Percentiles rank a stretch among this genome's conserved stretches.
Evolutionary conservation across 2,888 invertebrate species (phyloP).

Genomic region (Diaprepes abbreviatus): DNA sequence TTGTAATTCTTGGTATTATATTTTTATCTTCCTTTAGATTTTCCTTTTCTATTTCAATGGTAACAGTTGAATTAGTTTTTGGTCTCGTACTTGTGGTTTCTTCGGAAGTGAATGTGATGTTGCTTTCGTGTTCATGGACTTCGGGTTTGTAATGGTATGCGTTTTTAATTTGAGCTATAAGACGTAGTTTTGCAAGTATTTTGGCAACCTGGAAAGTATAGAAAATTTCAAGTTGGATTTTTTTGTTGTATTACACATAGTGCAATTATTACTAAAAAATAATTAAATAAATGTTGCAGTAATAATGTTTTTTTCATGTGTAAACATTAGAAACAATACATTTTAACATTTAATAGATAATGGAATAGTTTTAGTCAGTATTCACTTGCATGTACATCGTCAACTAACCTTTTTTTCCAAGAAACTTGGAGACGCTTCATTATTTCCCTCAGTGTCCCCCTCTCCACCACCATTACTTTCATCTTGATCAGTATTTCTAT

Average conservation of each 20-base stretch:
- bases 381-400: too few relatives aligned
- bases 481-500: background rate
- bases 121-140: constrained; percentile 20
- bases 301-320: too few relatives aligned
- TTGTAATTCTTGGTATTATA: background rate
- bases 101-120: constrained; percentile 28
- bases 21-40: background rate
- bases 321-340: too few relatives aligned
- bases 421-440: constrained; percentile 51
- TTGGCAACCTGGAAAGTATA: constrained; percentile 46
- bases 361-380: too few relatives aligned
- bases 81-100: background rate
- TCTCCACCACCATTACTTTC: constrained; percentile 10
- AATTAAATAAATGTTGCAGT: too few relatives aligned
- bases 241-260: too few relatives aligned
- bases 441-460: constrained; percentile 16
- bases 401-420: constrained; percentile 50
- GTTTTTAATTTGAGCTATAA: constrained; percentile 47
- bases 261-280: too few relatives aligned
- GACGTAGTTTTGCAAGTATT: constrained; percentile 50
- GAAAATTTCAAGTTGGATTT: too few relatives aligned
- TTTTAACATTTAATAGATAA: too few relatives aligned
- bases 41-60: background rate
- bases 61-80: background rate
- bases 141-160: constrained; percentile 39